A percentile compares a stretch with the other conserved stretches of the same genome.
Evolutionary conservation across 1,140 invertebrate species (phyloP).

Genomic region (Saccostrea glomerata): DNA sequence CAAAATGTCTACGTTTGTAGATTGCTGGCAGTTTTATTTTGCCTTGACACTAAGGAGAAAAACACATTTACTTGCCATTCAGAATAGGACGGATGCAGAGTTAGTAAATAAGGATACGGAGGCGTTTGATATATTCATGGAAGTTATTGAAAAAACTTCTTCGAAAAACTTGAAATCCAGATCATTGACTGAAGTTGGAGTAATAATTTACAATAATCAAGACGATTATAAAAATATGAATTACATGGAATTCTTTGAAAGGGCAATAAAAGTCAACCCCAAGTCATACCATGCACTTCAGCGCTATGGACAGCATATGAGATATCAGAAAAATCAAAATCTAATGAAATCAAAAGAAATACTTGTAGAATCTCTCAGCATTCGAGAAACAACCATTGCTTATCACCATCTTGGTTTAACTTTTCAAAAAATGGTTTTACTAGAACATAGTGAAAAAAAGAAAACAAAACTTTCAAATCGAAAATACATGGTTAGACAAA

Average conservation of each 20-base stretch:
- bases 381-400: background rate
- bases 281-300: background rate
- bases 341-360: background rate
- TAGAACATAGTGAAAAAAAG: background rate
- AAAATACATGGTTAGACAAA: background rate
- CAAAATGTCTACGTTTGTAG: background rate
- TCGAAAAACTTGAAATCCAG: background rate
- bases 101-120: background rate
- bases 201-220: background rate
- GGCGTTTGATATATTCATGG: background rate
- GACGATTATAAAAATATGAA: background rate
- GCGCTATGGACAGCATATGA: background rate
- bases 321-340: background rate
- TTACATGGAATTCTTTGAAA: background rate
- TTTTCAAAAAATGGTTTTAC: background rate
- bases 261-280: background rate
- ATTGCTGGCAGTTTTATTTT: conserved; percentile 8
- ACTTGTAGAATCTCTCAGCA: background rate
- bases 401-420: background rate
- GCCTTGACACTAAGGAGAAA: background rate
- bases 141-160: background rate
- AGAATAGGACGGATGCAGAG: background rate
- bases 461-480: background rate
- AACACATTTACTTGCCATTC: background rate
- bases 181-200: background rate